These are phyloP conservation scores for Dasysyrphus tricinctus DNA, from an alignment of 2,888 invertebrate genomes.

Conservation along the genomic window DNA sequence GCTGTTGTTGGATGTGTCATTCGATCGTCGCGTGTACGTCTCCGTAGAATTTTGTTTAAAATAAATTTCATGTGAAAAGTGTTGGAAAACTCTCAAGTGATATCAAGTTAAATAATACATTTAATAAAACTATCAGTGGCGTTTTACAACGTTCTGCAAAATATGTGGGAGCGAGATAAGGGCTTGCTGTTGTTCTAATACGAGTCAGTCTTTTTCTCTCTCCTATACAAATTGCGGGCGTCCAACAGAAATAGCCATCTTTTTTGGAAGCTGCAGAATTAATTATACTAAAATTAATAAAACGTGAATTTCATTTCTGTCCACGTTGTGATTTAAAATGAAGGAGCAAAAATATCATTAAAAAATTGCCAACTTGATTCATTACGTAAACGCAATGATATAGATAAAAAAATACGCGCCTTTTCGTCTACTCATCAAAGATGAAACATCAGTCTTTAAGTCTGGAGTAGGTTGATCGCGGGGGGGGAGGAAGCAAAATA, in stretches of 20 bases:
- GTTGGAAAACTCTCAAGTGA: background rate
- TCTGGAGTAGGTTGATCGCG: too few species aligned
- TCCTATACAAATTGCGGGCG: constrained; percentile 84
- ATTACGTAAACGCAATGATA: constrained; percentile 1
- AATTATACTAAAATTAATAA: background rate
- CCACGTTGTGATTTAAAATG: constrained; percentile 3
- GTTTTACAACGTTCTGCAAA: constrained; percentile 81
- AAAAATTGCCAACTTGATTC: background rate
- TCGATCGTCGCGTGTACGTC: constrained; percentile 13
- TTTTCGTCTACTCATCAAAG: constrained; percentile 16
- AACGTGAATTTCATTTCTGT: background rate
- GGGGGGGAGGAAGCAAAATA: background rate
- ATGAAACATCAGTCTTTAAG: background rate
- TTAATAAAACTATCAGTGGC: constrained; percentile 25
- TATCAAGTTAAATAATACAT: background rate
- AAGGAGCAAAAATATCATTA: background rate
- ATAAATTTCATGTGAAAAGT: constrained; percentile 21
- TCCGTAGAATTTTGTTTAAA: background rate
- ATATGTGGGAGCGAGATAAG: constrained; percentile 84
- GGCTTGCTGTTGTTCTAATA: constrained; percentile 82
- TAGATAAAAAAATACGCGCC: constrained; percentile 23
- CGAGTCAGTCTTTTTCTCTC: constrained; percentile 84
- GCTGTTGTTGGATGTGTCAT: constrained; percentile 34
- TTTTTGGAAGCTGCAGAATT: background rate
- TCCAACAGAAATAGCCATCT: constrained; percentile 79